A percentile compares a stretch with the other conserved stretches of the same genome.
Evolutionary conservation across 2,797 vertebrate species (phyloP).

Genomic region (Enteromius mattozi): DNA sequence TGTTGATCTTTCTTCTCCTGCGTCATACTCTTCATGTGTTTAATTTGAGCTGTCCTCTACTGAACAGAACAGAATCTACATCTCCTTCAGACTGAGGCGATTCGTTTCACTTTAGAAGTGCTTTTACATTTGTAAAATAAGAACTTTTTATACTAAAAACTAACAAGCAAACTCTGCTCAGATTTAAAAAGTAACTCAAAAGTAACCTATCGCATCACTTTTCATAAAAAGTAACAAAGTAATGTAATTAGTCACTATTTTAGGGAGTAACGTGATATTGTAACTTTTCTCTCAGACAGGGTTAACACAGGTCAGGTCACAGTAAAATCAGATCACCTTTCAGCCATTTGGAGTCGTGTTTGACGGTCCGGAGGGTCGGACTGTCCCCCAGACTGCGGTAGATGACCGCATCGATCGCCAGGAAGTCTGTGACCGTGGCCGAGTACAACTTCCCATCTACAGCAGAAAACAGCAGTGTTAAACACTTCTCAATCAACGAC

Average conservation of each 20-base stretch:
- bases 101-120: not conserved
- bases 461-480: not conserved
- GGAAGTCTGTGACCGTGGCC: constrained; percentile 98
- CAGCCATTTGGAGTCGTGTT: constrained; percentile 99
- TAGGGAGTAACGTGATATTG: not conserved
- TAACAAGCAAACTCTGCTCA: not conserved
- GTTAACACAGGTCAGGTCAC: too few species aligned
- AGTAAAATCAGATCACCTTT: constrained; percentile 85
- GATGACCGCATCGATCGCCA: constrained; percentile 98
- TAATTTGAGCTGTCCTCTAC: not conserved
- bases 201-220: not conserved
- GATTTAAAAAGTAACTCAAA: not conserved
- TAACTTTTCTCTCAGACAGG: not conserved
- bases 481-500: not conserved
- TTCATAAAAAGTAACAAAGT: not conserved
- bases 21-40: too few species aligned
- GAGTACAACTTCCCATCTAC: constrained; percentile 98
- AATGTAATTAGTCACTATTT: not conserved
- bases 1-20: too few species aligned
- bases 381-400: constrained; percentile 98
- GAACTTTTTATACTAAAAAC: not conserved
- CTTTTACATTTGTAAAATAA: not conserved
- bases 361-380: constrained; percentile 96
- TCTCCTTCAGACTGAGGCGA: not conserved
- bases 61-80: too few species aligned